Conservation (phyloP, 2,797 vertebrate genomes). For the Myotis vivesi region DNA sequence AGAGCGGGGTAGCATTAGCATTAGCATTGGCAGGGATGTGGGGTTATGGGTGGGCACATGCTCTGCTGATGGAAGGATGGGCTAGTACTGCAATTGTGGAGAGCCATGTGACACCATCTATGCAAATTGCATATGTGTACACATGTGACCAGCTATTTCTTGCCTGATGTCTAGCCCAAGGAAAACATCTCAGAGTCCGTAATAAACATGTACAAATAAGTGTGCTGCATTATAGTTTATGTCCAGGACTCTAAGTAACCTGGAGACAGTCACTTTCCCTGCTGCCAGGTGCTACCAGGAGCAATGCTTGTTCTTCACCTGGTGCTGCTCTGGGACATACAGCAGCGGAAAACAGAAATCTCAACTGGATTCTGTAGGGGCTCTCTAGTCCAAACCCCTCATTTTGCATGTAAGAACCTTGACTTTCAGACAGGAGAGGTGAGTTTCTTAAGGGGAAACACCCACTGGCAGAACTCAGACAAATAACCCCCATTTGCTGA, state of each 20-base stretch:
- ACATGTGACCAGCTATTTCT: not conserved
- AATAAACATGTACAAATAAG: not conserved
- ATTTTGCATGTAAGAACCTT: not conserved
- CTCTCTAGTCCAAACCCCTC: not conserved
- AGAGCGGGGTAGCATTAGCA: not conserved
- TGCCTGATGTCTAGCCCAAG: not conserved
- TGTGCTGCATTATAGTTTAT: not conserved
- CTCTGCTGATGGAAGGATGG: not conserved
- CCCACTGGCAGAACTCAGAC: not conserved
- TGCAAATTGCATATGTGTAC: not conserved
- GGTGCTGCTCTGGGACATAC: not conserved
- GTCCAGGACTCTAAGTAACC: not conserved
- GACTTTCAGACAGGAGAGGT: not conserved
- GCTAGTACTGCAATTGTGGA: rapidly evolving
- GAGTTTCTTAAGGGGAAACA: not conserved
- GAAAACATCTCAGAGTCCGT: not conserved
- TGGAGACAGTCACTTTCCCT: rapidly evolving
- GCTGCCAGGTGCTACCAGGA: not conserved
- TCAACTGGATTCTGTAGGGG: not conserved
- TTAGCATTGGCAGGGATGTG: rapidly evolving
- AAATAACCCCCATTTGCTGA: not conserved
- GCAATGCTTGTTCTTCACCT: not conserved
- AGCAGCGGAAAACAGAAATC: not conserved
- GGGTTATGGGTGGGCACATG: too few relatives aligned
- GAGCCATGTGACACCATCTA: too few relatives aligned